A percentile compares a stretch with the other conserved stretches of the same genome.
phyloP scores from a whole-genome alignment of 2,797 vertebrate genomes.

The Phylloscopus collybita region DNA sequence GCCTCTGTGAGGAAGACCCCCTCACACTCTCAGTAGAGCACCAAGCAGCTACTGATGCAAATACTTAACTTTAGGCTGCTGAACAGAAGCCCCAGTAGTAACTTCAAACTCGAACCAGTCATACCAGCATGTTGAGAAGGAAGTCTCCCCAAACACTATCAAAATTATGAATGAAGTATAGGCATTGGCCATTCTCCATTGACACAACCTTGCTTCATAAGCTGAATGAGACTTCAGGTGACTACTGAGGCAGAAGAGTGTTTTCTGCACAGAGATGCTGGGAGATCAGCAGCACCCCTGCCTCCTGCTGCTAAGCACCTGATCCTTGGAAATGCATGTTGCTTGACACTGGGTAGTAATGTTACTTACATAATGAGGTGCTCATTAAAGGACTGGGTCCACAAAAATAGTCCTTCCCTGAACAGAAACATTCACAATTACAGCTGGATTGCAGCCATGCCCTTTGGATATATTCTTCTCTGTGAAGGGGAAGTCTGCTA shows the following conservation, averaged over 20 bases:
- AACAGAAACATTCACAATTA: background rate
- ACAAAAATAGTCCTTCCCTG: background rate
- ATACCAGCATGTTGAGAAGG: background rate
- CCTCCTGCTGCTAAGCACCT: background rate
- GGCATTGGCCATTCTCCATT: background rate
- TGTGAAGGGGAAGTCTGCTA: conserved; percentile 25
- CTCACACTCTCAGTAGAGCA: background rate
- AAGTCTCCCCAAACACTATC: background rate
- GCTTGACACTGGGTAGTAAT: background rate
- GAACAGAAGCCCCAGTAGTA: background rate
- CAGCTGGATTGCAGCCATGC: conserved; percentile 45
- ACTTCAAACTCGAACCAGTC: background rate
- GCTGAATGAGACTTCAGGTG: background rate
- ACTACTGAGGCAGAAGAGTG: background rate
- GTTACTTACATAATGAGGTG: background rate
- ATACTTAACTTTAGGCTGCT: background rate
- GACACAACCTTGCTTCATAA: background rate
- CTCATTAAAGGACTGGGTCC: background rate
- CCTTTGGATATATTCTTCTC: conserved; percentile 29
- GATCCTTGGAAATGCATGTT: background rate
- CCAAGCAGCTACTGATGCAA: background rate
- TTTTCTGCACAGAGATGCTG: background rate
- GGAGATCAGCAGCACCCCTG: background rate
- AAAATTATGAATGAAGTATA: background rate
- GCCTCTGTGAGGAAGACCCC: background rate